Evolutionary conservation across 2,797 vertebrate species (phyloP).

Genomic region (Sebastes matsubarae): DNA sequence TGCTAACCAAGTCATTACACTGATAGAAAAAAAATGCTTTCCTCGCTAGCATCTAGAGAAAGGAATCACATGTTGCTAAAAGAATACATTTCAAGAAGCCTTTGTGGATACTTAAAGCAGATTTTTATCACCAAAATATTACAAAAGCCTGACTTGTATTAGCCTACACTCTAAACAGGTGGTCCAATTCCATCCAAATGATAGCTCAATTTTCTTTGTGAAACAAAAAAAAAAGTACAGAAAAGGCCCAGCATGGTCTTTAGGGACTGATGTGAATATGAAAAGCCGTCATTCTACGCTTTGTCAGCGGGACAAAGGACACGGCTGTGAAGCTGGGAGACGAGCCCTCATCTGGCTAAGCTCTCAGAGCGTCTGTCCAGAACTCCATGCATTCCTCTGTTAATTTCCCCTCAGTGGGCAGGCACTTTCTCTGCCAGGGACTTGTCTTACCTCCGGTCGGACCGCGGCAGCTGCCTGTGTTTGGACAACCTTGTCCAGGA

Average conservation of each 20-base stretch:
- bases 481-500: slow-evolving; percentile 63
- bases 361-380: slow-evolving; percentile 68
- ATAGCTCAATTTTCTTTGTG: slow-evolving; percentile 66
- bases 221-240: slow-evolving; percentile 31
- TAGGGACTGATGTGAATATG: slow-evolving; percentile 64
- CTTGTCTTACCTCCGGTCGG: slow-evolving; percentile 63
- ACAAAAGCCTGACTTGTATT: slow-evolving; percentile 2
- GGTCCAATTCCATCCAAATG: slow-evolving; percentile 49
- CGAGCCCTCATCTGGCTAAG: slow-evolving; percentile 72
- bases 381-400: slow-evolving; percentile 75
- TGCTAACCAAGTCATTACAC: slow-evolving; percentile 43
- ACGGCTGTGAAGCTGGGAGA: slow-evolving; percentile 62
- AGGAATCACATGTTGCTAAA: neutral
- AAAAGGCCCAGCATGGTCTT: slow-evolving; percentile 40
- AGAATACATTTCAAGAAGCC: slow-evolving; percentile 7
- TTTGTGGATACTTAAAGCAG: neutral
- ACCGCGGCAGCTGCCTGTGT: slow-evolving; percentile 66
- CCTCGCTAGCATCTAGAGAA: neutral
- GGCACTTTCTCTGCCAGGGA: slow-evolving; percentile 59
- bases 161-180: slow-evolving; percentile 46
- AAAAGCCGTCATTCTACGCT: slow-evolving; percentile 63
- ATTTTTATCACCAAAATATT: slow-evolving; percentile 14
- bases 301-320: slow-evolving; percentile 72
- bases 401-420: slow-evolving; percentile 75
- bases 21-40: slow-evolving; percentile 16